Conservation (phyloP, 1,140 invertebrate genomes). For the Eurosta solidaginis region DNA sequence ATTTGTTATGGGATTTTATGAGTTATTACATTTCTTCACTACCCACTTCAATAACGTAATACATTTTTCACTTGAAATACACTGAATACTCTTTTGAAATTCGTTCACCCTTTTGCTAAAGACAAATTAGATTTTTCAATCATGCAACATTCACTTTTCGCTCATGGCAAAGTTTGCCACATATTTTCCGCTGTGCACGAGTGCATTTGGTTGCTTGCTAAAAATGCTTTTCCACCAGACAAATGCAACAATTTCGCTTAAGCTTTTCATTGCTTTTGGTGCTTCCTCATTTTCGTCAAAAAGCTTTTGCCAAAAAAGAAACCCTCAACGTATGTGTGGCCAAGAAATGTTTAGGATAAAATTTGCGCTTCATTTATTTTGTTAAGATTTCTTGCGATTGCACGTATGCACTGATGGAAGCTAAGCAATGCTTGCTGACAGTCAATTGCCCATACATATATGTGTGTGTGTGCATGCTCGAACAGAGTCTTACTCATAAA, state of each 20-base stretch:
- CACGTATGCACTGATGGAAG: conserved; percentile 1
- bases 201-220: background rate
- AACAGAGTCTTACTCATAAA: no score
- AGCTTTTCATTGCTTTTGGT: background rate
- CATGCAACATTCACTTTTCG: background rate
- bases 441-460: no score
- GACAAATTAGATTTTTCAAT: conserved; percentile 24
- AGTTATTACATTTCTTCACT: background rate
- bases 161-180: background rate
- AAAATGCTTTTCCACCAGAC: background rate
- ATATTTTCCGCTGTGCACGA: background rate
- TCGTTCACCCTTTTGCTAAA: background rate
- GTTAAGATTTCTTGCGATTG: background rate
- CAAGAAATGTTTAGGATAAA: conserved; percentile 10
- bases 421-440: background rate
- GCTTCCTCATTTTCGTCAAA: background rate
- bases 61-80: background rate
- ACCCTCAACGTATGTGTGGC: background rate
- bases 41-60: background rate
- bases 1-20: no score
- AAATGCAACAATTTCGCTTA: background rate
- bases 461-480: no score
- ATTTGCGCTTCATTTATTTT: conserved; percentile 18
- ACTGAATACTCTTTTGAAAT: background rate
- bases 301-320: background rate